Evolutionary conservation across 2,113 vertebrate genomes (phyloP), one percentile per base, ranked within the genome.

Genomic region (Nycticorax nycticorax): DNA sequence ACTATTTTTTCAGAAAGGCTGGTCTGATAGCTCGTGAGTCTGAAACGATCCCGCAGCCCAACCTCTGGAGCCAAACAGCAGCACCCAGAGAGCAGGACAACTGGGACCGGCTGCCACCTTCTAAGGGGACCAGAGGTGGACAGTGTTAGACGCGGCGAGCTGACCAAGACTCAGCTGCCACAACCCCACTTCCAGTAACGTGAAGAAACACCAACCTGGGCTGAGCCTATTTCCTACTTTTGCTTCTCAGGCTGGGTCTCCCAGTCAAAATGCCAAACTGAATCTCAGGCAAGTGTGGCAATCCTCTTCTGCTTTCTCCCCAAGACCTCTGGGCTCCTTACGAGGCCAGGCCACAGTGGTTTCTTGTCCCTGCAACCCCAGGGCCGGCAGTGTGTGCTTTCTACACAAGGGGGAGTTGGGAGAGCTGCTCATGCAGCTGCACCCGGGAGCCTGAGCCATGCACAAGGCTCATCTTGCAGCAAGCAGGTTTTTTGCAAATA

Each of bases 101-200:
- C 41, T 41, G 74, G 56, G 60, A 90, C 39, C 2, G 1, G 63
- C 41, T 68, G 71, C n/a, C 17, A 13, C 24, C 35, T 13, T 69
- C 50, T 12, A 33, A 17, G 10, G 22, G 21, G 41, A 72, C 39
- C 5, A 1, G 9, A 80, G 8, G 8, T 10, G 16, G 32, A 23
- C 57, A 0, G 1, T 4, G 22, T 15, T 33, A 50, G 39, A 60
- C 1, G 12, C 0, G 2, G n/a, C 0, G 12, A 89, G 23, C 35
- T 60, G 57, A 37, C 22, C 85, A 89, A 64, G 53, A 52, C 48
- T 48, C 50, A 69, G 35, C 17, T 76, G 57, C 45, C 64, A 74
- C 68, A 47, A 35, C 16, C 12, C 80, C 47, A 64, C 16, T 33
- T 32, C n/a, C 52, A 0, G 0, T 10, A 57, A 74, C 1, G 1